These are phyloP conservation scores for Paralvinella palmiformis DNA, from an alignment of 1,140 invertebrate species.

Conservation along the genomic window DNA sequence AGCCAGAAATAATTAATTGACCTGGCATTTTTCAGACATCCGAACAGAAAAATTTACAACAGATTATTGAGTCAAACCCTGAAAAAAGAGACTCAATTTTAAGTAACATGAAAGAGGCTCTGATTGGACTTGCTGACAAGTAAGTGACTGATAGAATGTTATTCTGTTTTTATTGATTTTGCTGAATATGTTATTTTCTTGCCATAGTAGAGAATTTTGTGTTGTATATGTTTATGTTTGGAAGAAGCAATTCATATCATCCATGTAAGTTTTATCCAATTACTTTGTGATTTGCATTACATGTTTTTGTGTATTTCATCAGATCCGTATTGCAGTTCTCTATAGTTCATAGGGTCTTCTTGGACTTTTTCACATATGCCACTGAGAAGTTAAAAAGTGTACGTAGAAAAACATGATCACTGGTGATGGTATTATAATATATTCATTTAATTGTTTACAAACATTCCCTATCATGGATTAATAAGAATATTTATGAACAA, in stretches of 20 bases:
- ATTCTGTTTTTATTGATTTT: no score
- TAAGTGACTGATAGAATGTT: slow-evolving; percentile 26
- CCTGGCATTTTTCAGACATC: slow-evolving; percentile 44
- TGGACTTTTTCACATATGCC: slow-evolving; percentile 73
- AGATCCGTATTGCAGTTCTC: slow-evolving; percentile 53
- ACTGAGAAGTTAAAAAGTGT: slow-evolving; percentile 51
- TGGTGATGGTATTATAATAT: not conserved
- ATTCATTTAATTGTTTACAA: not conserved
- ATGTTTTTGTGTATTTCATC: no score
- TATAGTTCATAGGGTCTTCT: slow-evolving; percentile 69
- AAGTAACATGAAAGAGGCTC: slow-evolving; percentile 50
- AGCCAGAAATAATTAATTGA: not conserved
- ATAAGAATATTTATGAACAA: not conserved
- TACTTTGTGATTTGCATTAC: no score
- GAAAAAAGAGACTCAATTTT: slow-evolving; percentile 52
- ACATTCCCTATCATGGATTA: not conserved
- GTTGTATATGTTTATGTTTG: no score
- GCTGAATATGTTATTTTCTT: no score
- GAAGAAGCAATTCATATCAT: no score
- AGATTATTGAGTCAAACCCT: slow-evolving; percentile 51
- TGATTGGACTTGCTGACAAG: slow-evolving; percentile 53
- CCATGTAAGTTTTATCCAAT: no score
- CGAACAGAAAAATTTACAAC: slow-evolving; percentile 43
- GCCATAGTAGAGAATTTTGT: no score
- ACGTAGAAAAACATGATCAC: not conserved